Conservation (phyloP, 2,888 invertebrate genomes). For the Drosophila limbata region DNA sequence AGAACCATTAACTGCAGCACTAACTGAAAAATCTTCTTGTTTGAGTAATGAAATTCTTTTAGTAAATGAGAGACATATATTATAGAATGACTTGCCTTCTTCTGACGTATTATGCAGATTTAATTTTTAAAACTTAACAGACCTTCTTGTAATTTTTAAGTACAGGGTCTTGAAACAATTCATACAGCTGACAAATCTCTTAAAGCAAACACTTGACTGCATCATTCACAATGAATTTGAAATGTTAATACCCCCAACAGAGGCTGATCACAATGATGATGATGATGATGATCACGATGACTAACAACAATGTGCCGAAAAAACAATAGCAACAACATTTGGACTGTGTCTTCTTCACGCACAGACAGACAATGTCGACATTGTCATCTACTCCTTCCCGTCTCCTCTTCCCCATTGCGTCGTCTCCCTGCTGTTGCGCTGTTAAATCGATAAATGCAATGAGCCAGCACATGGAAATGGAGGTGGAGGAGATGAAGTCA, state of each 20-base stretch:
- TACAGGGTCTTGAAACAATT: conserved; percentile 8
- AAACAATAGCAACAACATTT: conserved; percentile 41
- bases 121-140: neutral
- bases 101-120: too few species aligned
- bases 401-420: neutral
- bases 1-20: too few species aligned
- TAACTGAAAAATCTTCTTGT: too few species aligned
- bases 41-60: too few species aligned
- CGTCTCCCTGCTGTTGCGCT: conserved; percentile 29
- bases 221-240: conserved; percentile 46
- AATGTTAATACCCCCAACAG: conserved; percentile 60
- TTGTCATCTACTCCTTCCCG: conserved; percentile 19
- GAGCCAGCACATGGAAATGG: conserved; percentile 52
- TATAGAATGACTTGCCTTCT: too few species aligned
- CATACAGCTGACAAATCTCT: conserved; percentile 42
- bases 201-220: conserved; percentile 46
- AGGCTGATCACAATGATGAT: conserved; percentile 23
- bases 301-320: conserved; percentile 66
- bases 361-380: conserved; percentile 61
- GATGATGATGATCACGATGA: conserved; percentile 44
- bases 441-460: conserved; percentile 77
- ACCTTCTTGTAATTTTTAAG: neutral
- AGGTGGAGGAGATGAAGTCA: conserved; percentile 11
- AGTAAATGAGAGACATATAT: too few species aligned
- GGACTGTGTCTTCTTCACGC: conserved; percentile 51